These are phyloP conservation scores for Bombus confusus DNA, from an alignment of 1,140 invertebrate species.

Conservation along the genomic window DNA sequence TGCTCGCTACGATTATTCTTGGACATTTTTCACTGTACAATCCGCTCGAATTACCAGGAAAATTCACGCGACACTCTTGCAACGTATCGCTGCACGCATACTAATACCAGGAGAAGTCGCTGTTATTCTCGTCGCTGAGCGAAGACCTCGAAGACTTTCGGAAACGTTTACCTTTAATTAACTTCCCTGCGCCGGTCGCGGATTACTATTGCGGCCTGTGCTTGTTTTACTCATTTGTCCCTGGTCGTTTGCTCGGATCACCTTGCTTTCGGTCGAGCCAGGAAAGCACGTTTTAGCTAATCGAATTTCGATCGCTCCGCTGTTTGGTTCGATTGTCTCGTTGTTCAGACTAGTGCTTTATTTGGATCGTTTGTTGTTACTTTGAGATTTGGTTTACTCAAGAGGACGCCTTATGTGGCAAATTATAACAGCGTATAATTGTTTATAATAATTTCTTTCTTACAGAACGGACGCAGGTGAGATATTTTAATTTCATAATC, in stretches of 20 bases:
- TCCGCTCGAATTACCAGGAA: not conserved
- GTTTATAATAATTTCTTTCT: no score
- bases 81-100: conserved; percentile 3
- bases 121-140: not conserved
- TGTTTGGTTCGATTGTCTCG: not conserved
- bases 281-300: not conserved
- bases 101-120: not conserved
- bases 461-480: no score
- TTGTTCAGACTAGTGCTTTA: not conserved
- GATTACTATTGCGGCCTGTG: conserved; percentile 27
- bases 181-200: not conserved
- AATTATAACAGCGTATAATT: no score
- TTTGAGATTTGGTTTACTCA: not conserved
- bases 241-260: not conserved
- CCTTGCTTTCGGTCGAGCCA: not conserved
- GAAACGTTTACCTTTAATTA: conserved; percentile 49
- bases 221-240: conserved; percentile 32
- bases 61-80: not conserved
- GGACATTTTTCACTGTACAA: conserved; percentile 37
- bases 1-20: conserved; percentile 54
- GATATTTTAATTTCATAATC: no score
- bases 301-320: not conserved
- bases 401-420: no score
- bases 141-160: not conserved
- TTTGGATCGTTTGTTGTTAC: not conserved